Base-by-base conservation (phyloP, 2,797 vertebrate genomes). In the Poecilia velifera region DNA sequence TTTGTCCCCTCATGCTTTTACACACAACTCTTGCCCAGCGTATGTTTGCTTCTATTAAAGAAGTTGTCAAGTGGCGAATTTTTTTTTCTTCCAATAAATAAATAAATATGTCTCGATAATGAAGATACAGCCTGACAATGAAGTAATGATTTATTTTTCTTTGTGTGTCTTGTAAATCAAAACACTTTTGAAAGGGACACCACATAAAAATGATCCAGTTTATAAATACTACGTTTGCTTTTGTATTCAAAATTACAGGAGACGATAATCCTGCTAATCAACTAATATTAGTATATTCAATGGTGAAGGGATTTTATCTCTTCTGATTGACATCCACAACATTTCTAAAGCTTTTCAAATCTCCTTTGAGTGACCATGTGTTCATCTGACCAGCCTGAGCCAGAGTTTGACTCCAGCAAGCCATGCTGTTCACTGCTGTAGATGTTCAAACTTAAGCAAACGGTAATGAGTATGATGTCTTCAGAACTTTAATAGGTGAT, bases 1-100 rank as follows among this genome's bases (percentile, higher is more conserved):
- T 93, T 87, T 62, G 74, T 71, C 76, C 72, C 85, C 83, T 57
- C 74, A 79, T 18, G 1, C 80, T 31, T 82, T 64, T 18, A 55
- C 79, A 80, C 20, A 55, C 72, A 80, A 76, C 80, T 75, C 1
- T 18, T 36, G 74, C 74, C 55, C 49, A 76, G 57, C 14, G 28
- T 68, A 73, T 78, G 76, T 80, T 73, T 70, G 46, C 81, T 84
- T 68, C 77, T 72, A 46, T 78, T 68, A 41, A 79, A 66, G 6
- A 66, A 39, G 22, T 9, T 22, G 18, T 39, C 16, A 39, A 62
- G 34, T 39, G 66, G 25, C 1, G 0, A 41, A 31, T 31, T 68
- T 68, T 68, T 43, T 66, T 68, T 13, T n/a, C 2, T 7, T 6
- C 10, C 16, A 68, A 22, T 22, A 68, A 20, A 53, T 22, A 66